A percentile compares a stretch with the other conserved stretches of the same genome.
phyloP scores from a whole-genome alignment of 2,113 vertebrate species.

The Cephalopterus ornatus region DNA sequence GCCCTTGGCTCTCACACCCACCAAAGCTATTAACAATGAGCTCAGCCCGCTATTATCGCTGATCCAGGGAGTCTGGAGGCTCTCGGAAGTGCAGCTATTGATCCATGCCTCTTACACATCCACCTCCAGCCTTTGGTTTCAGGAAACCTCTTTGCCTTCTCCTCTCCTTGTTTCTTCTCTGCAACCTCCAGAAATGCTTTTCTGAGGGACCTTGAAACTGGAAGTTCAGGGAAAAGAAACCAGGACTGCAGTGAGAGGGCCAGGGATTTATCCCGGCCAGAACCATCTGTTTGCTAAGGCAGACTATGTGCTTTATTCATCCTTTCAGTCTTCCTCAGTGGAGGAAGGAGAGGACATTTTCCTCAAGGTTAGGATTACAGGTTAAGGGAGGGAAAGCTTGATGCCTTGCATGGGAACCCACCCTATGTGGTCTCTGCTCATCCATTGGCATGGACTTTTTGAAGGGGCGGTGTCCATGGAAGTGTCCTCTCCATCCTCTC shows the following conservation, averaged over 20 bases:
- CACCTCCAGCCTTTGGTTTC: conserved; percentile 37
- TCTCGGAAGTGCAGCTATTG: conserved; percentile 14
- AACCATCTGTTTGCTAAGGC: background rate
- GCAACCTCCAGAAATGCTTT: background rate
- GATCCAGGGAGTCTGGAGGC: conserved; percentile 18
- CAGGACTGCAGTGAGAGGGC: background rate
- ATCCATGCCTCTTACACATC: background rate
- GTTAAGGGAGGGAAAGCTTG: background rate
- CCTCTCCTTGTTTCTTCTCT: background rate
- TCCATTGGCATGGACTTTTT: background rate
- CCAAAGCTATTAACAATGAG: conserved; percentile 41
- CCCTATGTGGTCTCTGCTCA: background rate
- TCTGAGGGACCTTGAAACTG: background rate
- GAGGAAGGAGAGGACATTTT: background rate
- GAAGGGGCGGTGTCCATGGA: background rate
- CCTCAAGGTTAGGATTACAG: background rate
- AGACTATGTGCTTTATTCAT: background rate
- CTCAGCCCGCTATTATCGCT: conserved; percentile 36
- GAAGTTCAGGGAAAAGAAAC: background rate
- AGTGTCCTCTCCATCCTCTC: background rate
- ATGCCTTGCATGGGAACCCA: background rate
- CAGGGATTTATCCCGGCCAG: background rate
- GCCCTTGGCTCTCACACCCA: conserved; percentile 32
- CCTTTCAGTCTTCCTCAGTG: background rate
- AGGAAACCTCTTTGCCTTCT: conserved; percentile 46